A percentile compares a stretch with the other conserved stretches of the same genome.
phyloP scores from a whole-genome alignment of 1,140 invertebrate species.

The Aphis craccivora region DNA sequence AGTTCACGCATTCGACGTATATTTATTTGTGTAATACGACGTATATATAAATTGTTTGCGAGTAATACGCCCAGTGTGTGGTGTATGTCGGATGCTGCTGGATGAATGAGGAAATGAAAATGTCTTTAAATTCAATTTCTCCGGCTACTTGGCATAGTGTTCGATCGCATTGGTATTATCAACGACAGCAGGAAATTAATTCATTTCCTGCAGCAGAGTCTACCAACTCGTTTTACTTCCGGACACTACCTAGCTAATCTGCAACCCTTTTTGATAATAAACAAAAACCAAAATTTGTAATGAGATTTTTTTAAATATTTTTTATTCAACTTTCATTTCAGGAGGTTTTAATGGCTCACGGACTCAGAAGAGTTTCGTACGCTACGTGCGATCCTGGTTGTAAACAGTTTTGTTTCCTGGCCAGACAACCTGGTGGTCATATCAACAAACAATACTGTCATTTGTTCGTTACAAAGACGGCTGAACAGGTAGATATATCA shows the following conservation, averaged over 20 bases:
- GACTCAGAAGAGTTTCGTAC: slow-evolving; percentile 84
- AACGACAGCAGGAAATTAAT: slow-evolving; percentile 35
- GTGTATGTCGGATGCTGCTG: background rate
- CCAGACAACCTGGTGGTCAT: slow-evolving; percentile 79
- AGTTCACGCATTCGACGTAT: background rate
- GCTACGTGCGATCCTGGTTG: slow-evolving; percentile 84
- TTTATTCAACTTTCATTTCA: background rate
- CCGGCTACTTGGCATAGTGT: background rate
- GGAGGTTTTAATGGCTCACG: slow-evolving; percentile 75
- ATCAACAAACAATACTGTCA: slow-evolving; percentile 83
- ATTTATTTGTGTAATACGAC: background rate
- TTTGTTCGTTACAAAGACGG: slow-evolving; percentile 78
- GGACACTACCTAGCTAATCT: background rate
- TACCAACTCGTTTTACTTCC: background rate
- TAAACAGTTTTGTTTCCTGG: slow-evolving; percentile 84
- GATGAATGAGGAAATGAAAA: slow-evolving; percentile 42
- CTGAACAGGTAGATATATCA: slow-evolving; percentile 74
- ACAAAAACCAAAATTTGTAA: background rate
- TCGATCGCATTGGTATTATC: slow-evolving; percentile 21
- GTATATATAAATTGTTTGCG: background rate
- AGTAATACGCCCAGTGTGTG: background rate
- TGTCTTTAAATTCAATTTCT: slow-evolving; percentile 42
- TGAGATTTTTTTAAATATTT: background rate
- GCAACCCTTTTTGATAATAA: slow-evolving; percentile 29
- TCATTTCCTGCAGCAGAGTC: background rate